Conservation (phyloP, 2,113 vertebrate genomes). For the Cinclus cinclus region DNA sequence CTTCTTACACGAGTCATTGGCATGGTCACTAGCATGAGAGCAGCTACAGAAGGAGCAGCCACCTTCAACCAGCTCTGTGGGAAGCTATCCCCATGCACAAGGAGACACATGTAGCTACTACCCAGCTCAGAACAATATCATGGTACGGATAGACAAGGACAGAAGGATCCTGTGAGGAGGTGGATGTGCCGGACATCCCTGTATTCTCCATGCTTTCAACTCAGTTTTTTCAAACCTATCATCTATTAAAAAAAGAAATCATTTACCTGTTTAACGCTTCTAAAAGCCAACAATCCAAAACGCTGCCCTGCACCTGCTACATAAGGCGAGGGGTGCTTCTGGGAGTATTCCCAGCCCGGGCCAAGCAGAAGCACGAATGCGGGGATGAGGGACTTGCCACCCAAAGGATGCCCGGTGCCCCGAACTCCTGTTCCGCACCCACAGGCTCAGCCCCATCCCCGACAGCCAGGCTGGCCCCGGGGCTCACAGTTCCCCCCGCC, state of each 20-base stretch:
- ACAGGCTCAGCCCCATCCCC: background rate
- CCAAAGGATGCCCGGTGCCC: background rate
- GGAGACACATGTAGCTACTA: background rate
- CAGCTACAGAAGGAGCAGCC: background rate
- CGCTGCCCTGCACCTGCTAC: background rate
- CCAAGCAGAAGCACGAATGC: background rate
- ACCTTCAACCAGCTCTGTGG: background rate
- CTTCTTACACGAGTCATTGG: background rate
- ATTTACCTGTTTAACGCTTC: background rate
- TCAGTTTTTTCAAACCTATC: background rate
- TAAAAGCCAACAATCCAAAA: background rate
- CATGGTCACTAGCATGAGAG: background rate
- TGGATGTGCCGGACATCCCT: background rate
- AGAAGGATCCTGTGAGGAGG: background rate
- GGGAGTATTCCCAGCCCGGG: background rate
- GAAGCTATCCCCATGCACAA: background rate
- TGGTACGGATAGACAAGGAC: background rate
- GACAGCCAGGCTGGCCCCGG: background rate
- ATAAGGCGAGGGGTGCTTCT: fast-evolving
- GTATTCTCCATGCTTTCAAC: background rate
- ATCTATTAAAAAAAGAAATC: background rate
- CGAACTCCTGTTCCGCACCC: background rate
- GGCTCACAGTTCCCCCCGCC: background rate
- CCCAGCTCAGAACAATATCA: background rate
- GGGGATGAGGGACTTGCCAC: background rate